Base-by-base conservation (phyloP, 2,113 vertebrate species). In the Datnioides undecimradiatus region DNA sequence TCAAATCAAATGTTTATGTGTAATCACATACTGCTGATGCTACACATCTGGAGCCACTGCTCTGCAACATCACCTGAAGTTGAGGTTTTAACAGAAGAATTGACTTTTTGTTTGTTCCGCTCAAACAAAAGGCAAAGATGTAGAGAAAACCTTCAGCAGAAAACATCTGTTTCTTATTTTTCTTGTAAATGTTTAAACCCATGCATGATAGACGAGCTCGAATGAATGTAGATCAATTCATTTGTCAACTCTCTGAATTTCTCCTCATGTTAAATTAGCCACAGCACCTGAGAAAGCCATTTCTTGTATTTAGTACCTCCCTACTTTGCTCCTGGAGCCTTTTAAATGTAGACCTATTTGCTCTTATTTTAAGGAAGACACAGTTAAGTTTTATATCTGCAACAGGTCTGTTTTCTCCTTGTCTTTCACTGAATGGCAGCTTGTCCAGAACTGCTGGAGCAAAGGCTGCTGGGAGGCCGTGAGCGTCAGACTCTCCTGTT, bases 401-500 rank as follows among this genome's bases (percentile, higher is more conserved):
- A 3, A 3, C 34, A 14, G 64, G 3, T 72, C 82, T 86, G 66
- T 65, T 49, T 64, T 41, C 51, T 62, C 62, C 7, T 23, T 5
- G 55, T 13, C 73, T 34, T 58, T 70, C 12, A 19, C 51, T 76
- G 40, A 80, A 55, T 34, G 59, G 65, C 71, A 64, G 76, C 66
- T 36, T 64, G 73, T 66, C 52, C 75, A 17, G 70, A 55, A 54
- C 76, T 59, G 51, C 81, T 45, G 68, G 60, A 85, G 88, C 83
- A 90, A 87, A 87, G 88, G 85, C 90, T 93, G 81, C 82, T 88
- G 86, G 82, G 91, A 89, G 86, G 67, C 83, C 85, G 86, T 12
- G 78, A 85, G 73, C 66, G 55, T 64, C 92, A 94, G 93, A 91
- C 94, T 65, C 70, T 93, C 93, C 94, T 97, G 96, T 97, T 98